Conservation (phyloP, 2,113 vertebrate genomes). For the Phylloscopus whistleri region DNA sequence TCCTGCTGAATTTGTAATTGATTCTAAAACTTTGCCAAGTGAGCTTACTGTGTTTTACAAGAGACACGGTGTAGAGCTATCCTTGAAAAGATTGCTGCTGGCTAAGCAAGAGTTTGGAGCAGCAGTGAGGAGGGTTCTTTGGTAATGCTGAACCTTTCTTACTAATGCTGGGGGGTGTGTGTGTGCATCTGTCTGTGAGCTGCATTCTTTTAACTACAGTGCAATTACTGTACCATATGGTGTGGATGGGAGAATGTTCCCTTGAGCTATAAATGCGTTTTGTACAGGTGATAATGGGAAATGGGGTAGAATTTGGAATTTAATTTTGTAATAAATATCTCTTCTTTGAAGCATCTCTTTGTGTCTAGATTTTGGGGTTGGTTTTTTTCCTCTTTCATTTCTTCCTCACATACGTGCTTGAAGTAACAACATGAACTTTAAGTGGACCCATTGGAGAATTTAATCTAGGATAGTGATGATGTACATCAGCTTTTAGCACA, state of each 20-base stretch:
- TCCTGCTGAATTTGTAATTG: neutral
- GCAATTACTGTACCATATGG: neutral
- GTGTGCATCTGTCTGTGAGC: neutral
- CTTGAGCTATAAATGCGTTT: slow-evolving; percentile 28
- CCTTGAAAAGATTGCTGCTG: neutral
- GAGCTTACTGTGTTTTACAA: neutral
- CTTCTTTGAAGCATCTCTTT: slow-evolving; percentile 51
- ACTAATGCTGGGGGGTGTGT: neutral
- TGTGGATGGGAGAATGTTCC: neutral
- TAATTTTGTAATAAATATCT: slow-evolving; percentile 74
- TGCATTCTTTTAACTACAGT: neutral
- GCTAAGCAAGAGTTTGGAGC: neutral
- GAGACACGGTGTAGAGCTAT: neutral
- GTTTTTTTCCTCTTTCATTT: neutral
- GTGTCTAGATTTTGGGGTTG: neutral
- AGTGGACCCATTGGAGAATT: neutral
- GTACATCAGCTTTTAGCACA: neutral
- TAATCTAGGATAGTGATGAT: neutral
- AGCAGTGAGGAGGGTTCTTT: neutral
- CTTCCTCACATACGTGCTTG: neutral
- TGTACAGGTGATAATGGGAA: slow-evolving; percentile 24
- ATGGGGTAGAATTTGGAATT: slow-evolving; percentile 35
- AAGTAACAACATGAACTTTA: neutral
- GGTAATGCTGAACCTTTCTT: neutral
- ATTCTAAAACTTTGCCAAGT: neutral